Conservation (phyloP, 1,140 invertebrate species). For the Cotesia chilonis region DNA sequence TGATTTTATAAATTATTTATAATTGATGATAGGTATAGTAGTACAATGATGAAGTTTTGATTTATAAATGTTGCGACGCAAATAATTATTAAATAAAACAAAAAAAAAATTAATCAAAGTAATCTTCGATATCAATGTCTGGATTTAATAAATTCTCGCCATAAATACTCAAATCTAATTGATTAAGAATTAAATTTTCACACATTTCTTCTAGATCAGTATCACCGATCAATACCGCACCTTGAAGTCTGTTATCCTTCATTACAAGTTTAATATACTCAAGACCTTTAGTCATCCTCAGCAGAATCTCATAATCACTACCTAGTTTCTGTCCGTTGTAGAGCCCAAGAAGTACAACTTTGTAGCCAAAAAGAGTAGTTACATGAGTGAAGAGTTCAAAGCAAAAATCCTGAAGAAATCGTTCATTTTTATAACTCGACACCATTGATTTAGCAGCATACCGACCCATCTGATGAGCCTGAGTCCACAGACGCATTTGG, state of each 20-base stretch:
- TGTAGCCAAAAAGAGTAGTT: conserved; percentile 94
- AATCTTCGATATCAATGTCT: conserved; percentile 97
- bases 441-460: conserved; percentile 94
- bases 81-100: background rate
- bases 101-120: conserved; percentile 85
- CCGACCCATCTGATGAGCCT: conserved; percentile 95
- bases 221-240: conserved; percentile 95
- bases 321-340: conserved; percentile 93
- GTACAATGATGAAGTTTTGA: background rate
- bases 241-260: conserved; percentile 85
- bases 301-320: conserved; percentile 84
- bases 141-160: conserved; percentile 95
- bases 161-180: conserved; percentile 87
- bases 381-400: conserved; percentile 98
- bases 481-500: conserved; percentile 97
- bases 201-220: conserved; percentile 98
- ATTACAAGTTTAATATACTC: conserved; percentile 95
- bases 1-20: background rate
- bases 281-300: conserved; percentile 82
- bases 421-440: conserved; percentile 70
- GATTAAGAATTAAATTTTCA: conserved; percentile 97
- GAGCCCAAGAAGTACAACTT: conserved; percentile 91
- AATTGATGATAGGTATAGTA: background rate
- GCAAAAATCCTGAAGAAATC: conserved; percentile 87
- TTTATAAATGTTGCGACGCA: too few species aligned